These are phyloP conservation scores for Bicyclus anynana DNA, from an alignment of 1,140 invertebrate genomes.

Conservation along the genomic window DNA sequence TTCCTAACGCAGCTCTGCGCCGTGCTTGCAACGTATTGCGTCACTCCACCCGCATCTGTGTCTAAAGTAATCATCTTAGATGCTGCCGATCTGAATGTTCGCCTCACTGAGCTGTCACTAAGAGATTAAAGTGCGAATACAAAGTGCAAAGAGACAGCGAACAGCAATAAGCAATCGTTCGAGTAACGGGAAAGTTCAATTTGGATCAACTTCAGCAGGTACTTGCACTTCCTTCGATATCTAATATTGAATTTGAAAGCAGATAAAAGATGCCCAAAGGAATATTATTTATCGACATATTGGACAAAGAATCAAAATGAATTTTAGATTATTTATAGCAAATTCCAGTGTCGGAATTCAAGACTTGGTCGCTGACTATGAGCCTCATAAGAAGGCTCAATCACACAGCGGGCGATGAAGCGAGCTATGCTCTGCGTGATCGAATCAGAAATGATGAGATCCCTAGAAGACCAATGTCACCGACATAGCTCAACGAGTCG, in stretches of 20 bases:
- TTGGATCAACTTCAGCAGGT: neutral
- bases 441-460: too few relatives aligned
- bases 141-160: neutral
- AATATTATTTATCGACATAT: too few relatives aligned
- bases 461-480: too few relatives aligned
- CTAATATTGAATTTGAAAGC: neutral
- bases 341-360: too few relatives aligned
- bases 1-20: too few relatives aligned
- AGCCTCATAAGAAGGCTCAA: too few relatives aligned
- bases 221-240: neutral
- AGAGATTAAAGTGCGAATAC: conserved; percentile 1
- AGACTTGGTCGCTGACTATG: too few relatives aligned
- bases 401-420: too few relatives aligned
- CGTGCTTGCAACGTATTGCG: neutral
- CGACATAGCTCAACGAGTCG: too few relatives aligned
- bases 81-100: neutral
- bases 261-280: neutral
- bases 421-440: too few relatives aligned
- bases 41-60: neutral
- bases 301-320: too few relatives aligned
- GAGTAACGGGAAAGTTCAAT: neutral
- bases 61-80: neutral
- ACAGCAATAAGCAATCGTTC: neutral
- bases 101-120: conserved; percentile 5
- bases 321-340: too few relatives aligned